A percentile compares a stretch with the other conserved stretches of the same genome.
Evolutionary conservation across 2,888 invertebrate genomes (phyloP).

Genomic region (Ypsolopha sequella): DNA sequence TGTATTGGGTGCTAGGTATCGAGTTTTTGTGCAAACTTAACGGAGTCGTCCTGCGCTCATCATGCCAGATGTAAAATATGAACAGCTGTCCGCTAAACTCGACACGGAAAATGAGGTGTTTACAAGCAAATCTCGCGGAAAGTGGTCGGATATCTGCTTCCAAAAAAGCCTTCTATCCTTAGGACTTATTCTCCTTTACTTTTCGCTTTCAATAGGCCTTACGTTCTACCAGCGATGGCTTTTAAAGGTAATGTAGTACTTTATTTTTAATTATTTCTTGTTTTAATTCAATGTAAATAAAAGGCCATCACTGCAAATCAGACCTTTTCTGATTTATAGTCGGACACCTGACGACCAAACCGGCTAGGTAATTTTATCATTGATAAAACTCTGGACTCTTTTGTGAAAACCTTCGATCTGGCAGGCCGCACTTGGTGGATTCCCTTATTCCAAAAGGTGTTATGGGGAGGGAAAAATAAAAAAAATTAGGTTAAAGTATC

Average conservation of each 20-base stretch:
- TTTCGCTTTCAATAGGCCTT: conserved; percentile 91
- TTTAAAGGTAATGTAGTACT: conserved; percentile 74
- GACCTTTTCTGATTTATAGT: too few species aligned
- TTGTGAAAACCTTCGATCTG: too few species aligned
- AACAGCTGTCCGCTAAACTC: conserved; percentile 56
- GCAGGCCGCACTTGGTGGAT: too few species aligned
- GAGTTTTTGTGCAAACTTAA: background rate
- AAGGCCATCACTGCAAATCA: background rate
- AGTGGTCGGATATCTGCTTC: conserved; percentile 48
- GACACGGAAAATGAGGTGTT: conserved; percentile 51
- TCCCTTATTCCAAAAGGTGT: too few species aligned
- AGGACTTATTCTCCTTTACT: conserved; percentile 83
- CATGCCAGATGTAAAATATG: conserved; percentile 57
- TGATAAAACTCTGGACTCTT: too few species aligned
- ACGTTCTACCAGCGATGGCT: conserved; percentile 98
- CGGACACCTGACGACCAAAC: too few species aligned
- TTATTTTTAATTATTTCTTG: background rate
- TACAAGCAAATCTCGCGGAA: conserved; percentile 40
- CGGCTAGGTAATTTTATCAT: too few species aligned
- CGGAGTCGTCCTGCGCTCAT: conserved; percentile 23
- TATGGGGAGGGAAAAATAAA: too few species aligned
- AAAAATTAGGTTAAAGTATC: too few species aligned
- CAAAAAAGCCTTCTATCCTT: conserved; percentile 52
- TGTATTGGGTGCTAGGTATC: too few species aligned
- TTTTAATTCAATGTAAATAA: background rate